These are phyloP conservation scores for Apaloderma vittatum DNA, from an alignment of 2,113 vertebrate genomes.

Conservation along the genomic window DNA sequence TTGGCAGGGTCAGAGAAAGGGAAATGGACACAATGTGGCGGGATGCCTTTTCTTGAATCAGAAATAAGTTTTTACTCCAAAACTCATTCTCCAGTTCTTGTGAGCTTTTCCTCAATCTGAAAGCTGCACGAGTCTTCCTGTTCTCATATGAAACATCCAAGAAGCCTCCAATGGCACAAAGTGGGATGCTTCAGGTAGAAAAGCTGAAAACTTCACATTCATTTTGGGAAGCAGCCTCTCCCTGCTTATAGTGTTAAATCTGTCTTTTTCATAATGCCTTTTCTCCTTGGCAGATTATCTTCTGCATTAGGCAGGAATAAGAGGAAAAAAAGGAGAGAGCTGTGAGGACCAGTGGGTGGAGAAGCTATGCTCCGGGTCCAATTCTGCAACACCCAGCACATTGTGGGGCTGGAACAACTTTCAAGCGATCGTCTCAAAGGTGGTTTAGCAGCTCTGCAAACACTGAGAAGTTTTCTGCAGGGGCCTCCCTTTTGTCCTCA, in stretches of 20 bases:
- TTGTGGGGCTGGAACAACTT: not conserved
- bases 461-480: not conserved
- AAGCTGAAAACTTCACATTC: not conserved
- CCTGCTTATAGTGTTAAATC: not conserved
- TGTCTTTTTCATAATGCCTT: not conserved
- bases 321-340: not conserved
- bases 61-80: constrained; percentile 1
- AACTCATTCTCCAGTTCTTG: not conserved
- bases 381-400: not conserved
- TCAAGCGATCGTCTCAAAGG: rapidly evolving
- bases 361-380: not conserved
- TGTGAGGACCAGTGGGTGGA: not conserved
- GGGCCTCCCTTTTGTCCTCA: not conserved
- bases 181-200: not conserved
- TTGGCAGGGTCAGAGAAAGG: not conserved
- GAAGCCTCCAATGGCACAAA: not conserved
- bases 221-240: not conserved
- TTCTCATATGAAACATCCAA: not conserved
- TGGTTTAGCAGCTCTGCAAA: not conserved
- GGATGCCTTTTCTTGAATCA: not conserved
- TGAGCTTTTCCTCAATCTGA: not conserved
- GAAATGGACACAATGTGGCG: not conserved
- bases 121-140: not conserved
- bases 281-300: not conserved
- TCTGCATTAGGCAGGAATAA: not conserved